A percentile compares a stretch with the other conserved stretches of the same genome.
phyloP scores from a whole-genome alignment of 2,888 invertebrate species.

The Colletes collaris region DNA sequence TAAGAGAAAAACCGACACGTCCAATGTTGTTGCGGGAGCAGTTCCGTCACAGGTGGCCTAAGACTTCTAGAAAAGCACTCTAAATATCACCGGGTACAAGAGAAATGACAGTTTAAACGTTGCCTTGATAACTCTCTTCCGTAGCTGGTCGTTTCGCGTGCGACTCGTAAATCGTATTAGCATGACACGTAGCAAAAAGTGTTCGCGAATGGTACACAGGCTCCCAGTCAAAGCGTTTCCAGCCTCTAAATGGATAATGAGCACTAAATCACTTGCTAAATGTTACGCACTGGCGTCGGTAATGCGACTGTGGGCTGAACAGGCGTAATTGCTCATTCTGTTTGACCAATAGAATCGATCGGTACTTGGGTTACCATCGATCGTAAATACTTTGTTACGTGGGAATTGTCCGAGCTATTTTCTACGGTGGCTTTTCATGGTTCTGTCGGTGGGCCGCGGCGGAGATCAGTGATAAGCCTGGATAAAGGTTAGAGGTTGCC shows the following conservation, averaged over 20 bases:
- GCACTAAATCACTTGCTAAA: constrained; percentile 52
- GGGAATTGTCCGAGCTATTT: constrained; percentile 16
- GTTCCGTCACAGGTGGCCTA: constrained; percentile 12
- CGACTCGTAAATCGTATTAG: constrained; percentile 57
- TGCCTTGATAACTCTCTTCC: constrained; percentile 49
- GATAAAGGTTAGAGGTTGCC: background rate
- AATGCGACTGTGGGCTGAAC: constrained; percentile 35
- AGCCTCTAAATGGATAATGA: constrained; percentile 50
- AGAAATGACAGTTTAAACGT: constrained; percentile 34
- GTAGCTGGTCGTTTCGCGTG: constrained; percentile 27
- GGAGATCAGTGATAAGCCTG: background rate
- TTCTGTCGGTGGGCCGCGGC: background rate
- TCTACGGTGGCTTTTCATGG: background rate
- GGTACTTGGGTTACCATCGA: constrained; percentile 14
- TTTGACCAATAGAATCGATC: constrained; percentile 34
- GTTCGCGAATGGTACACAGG: constrained; percentile 19
- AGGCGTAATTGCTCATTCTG: constrained; percentile 46
- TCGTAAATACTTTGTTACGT: constrained; percentile 34
- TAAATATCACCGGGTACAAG: constrained; percentile 3
- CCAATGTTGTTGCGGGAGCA: no score
- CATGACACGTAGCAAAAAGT: constrained; percentile 37
- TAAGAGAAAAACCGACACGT: no score
- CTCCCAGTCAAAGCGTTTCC: constrained; percentile 27
- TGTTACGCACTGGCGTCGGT: constrained; percentile 36
- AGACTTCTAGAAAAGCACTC: background rate